Evolutionary conservation across 2,797 vertebrate species (phyloP), one percentile per base, ranked within the genome.

Genomic region (Sebastes steindachneri): DNA sequence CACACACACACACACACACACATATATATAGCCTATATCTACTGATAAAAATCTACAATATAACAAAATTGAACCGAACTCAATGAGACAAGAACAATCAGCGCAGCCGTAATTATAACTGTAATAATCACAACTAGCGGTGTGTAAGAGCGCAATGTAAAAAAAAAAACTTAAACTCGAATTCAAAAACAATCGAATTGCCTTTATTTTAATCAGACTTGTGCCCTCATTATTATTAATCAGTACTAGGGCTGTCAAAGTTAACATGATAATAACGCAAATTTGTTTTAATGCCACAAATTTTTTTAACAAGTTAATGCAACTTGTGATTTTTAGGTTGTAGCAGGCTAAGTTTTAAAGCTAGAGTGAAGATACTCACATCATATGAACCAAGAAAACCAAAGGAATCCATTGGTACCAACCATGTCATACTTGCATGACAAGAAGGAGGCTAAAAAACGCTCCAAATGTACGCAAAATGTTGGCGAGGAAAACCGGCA

Each of bases 171-270:
- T 8, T 48, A 48, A 79, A 83, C 9, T 55, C 6, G n/a, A 57
- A 71, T 58, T 79, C 45, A 72, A 77, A 65, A 9, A 66, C 68
- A 69, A 62, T 77, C 26, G 64, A 58, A 53, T 41, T 62, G 21
- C 14, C 28, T 45, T 51, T 77, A 26, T 86, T 80, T 86, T 68
- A 73, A 79, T 91, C 81, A 41, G 26, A 48, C 57, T 9, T 1
- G 3, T 25, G 29, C 54, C 51, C 21, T 86, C 33, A 26, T 86
- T 79, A 72, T 86, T 53, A 66, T 77, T 68, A 45, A 21, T 64
- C 26, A 25, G 51, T 12, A 12, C 35, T 71, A 48, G 17, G 17
- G 45, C 45, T 48, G 17, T 48, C 45, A 48, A 48, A 48, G 17
- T 19, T 48, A 45, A 48, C 45, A 19, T 0, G 7, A 48, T 48